A percentile compares a stretch with the other conserved stretches of the same genome.
These are phyloP conservation scores for Eupithecia subumbrata DNA, from an alignment of 2,888 invertebrate genomes.

Conservation along the genomic window DNA sequence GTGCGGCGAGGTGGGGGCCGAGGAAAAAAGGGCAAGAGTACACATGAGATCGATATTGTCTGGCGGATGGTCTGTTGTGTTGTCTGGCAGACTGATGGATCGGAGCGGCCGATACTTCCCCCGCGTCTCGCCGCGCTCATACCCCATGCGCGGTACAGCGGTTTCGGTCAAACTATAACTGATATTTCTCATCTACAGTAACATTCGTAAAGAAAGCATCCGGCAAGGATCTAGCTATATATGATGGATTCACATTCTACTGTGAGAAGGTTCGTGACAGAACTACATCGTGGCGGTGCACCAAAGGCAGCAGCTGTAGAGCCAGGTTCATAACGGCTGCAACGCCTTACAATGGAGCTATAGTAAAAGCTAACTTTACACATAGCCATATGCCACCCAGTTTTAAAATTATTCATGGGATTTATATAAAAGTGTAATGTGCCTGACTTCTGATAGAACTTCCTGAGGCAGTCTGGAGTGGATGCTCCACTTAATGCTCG, in stretches of 20 bases:
- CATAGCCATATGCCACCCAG: neutral
- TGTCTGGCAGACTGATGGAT: too few relatives aligned
- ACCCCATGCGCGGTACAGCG: too few relatives aligned
- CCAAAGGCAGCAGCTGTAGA: neutral
- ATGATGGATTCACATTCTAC: neutral
- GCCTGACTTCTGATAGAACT: neutral
- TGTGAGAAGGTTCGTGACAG: neutral
- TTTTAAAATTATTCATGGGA: neutral
- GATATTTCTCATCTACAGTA: neutral
- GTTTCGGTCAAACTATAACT: too few relatives aligned
- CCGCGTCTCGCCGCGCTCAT: too few relatives aligned
- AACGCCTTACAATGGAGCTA: neutral
- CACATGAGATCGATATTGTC: too few relatives aligned
- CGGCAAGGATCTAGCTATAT: neutral
- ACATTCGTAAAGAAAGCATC: neutral
- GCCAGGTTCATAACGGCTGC: neutral
- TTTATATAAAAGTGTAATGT: neutral
- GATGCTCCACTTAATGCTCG: neutral
- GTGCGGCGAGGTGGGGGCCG: too few relatives aligned
- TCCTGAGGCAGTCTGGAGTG: neutral
- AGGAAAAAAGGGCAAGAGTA: too few relatives aligned
- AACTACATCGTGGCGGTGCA: neutral
- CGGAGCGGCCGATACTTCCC: too few relatives aligned
- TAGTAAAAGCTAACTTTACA: neutral
- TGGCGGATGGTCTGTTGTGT: too few relatives aligned